phyloP scores from a whole-genome alignment of 1,140 invertebrate species.

The Polyergus mexicanus region DNA sequence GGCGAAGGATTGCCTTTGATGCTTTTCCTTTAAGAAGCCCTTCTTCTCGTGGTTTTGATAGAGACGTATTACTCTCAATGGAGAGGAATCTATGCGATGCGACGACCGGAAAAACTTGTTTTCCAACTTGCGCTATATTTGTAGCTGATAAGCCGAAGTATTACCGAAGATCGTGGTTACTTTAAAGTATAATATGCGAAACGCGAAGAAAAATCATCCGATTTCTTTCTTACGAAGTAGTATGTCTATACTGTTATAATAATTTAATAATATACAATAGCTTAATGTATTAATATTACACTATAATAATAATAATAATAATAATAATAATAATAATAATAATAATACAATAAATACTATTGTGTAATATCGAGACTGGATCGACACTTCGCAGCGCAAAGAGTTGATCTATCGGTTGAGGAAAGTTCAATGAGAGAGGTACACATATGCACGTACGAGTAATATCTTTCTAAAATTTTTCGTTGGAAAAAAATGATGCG shows the following conservation, averaged over 20 bases:
- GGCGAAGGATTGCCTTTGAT: slow-evolving; percentile 84
- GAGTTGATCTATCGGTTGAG: slow-evolving; percentile 40
- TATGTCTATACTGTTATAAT: slow-evolving; percentile 24
- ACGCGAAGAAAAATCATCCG: slow-evolving; percentile 45
- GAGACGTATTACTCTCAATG: neutral
- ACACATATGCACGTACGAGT: slow-evolving; percentile 8
- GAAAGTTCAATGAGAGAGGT: neutral
- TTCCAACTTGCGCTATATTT: slow-evolving; percentile 58
- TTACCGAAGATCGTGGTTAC: slow-evolving; percentile 27
- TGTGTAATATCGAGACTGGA: neutral
- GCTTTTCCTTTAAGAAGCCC: slow-evolving; percentile 78
- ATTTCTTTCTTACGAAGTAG: slow-evolving; percentile 43
- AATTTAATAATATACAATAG: slow-evolving; percentile 32
- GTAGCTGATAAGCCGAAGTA: slow-evolving; percentile 38
- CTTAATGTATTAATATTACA: slow-evolving; percentile 20
- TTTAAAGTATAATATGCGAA: slow-evolving; percentile 28
- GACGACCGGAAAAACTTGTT: slow-evolving; percentile 20
- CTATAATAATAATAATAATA: neutral
- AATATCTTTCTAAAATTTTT: slow-evolving; percentile 65
- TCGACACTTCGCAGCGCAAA: slow-evolving; percentile 31
- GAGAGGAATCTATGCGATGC: slow-evolving; percentile 20
- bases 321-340: neutral
- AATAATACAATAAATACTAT: neutral
- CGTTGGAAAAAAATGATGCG: slow-evolving; percentile 51
- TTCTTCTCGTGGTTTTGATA: slow-evolving; percentile 78